A percentile compares a stretch with the other conserved stretches of the same genome.
These are phyloP conservation scores for human (Homo sapiens) DNA, from an alignment of 2,113 vertebrate genomes.

Conservation along the genomic window GRCh38 chr2:159076501-159077000, in stretches of 20 bases:
- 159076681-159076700: background rate
- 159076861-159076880: background rate
- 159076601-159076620: background rate
- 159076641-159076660: background rate
- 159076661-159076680: background rate
- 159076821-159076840: background rate
- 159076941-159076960: slow-evolving; percentile 22
- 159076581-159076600: background rate
- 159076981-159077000: background rate
- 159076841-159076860: background rate
- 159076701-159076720: slow-evolving; percentile 33
- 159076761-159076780: background rate
- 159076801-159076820: background rate
- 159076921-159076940: background rate
- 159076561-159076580: background rate
- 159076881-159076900: background rate
- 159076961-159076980: background rate
- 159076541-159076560: background rate
- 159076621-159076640: background rate
- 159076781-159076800: background rate
- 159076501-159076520: background rate
- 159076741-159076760: background rate
- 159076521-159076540: background rate
- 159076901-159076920: background rate
- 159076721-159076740: background rate